A percentile compares a stretch with the other conserved stretches of the same genome.
phyloP scores from a whole-genome alignment of 2,113 vertebrate species.

The Tyto alba region DNA sequence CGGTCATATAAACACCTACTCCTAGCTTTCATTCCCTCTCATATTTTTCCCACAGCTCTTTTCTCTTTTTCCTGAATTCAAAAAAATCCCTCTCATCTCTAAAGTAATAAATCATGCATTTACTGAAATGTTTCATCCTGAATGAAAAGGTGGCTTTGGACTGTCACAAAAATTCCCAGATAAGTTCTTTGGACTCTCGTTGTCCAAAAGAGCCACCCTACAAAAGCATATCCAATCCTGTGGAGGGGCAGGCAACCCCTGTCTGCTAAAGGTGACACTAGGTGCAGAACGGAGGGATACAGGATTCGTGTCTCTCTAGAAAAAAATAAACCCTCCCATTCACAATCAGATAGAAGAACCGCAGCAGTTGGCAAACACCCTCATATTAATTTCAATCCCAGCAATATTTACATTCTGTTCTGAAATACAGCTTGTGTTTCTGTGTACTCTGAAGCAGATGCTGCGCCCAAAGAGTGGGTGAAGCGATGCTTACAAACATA shows the following conservation, averaged over 20 bases:
- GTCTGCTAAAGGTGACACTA: neutral
- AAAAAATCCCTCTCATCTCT: neutral
- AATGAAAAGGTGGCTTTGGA: neutral
- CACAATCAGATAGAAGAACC: neutral
- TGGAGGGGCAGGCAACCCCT: neutral
- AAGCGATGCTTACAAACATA: slow-evolving; percentile 13
- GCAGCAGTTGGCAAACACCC: neutral
- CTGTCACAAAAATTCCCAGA: neutral
- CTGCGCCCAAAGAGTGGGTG: slow-evolving; percentile 20
- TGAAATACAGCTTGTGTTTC: slow-evolving; percentile 33
- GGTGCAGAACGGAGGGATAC: neutral
- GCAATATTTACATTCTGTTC: slow-evolving; percentile 46
- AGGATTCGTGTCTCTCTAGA: neutral
- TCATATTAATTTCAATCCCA: neutral
- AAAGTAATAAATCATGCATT: neutral
- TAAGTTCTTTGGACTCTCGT: neutral
- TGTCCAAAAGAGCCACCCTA: neutral
- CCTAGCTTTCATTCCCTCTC: neutral
- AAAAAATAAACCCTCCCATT: neutral
- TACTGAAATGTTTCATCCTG: neutral
- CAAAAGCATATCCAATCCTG: neutral
- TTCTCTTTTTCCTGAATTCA: neutral
- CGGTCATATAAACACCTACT: neutral
- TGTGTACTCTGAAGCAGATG: slow-evolving; percentile 35
- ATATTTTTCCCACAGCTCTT: neutral